Evolutionary conservation across 23 tunicate genomes (phyloP).

Genomic region (Corella eumyota): DNA sequence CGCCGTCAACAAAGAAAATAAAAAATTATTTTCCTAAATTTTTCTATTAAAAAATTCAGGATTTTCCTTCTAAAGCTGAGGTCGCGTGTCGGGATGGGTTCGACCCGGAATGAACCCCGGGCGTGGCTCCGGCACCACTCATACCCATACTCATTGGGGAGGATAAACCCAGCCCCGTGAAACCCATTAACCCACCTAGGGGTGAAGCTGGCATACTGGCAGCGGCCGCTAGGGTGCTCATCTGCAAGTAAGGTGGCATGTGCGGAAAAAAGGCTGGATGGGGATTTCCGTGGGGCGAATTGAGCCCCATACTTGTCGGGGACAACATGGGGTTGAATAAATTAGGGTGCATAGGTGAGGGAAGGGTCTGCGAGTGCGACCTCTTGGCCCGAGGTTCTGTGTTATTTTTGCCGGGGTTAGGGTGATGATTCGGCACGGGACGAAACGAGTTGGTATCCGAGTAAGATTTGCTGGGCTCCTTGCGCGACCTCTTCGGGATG

Average conservation of each 20-base stretch:
- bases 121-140: constrained; percentile 1
- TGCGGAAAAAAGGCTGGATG: constrained; percentile 10
- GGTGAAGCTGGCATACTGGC: constrained; percentile 24
- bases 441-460: not conserved
- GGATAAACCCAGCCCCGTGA: constrained; percentile 23
- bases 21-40: no score
- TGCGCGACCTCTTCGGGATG: no score
- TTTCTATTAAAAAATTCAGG: no score
- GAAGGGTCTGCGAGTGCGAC: not conserved
- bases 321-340: constrained; percentile 33
- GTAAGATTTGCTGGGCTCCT: not conserved
- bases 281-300: constrained; percentile 18
- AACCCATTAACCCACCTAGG: constrained; percentile 37
- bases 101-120: constrained; percentile 12
- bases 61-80: constrained; percentile 58
- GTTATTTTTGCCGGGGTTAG: not conserved
- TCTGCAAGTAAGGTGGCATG: constrained; percentile 12
- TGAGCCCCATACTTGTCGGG: constrained; percentile 14
- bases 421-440: not conserved
- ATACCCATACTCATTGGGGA: constrained; percentile 28
- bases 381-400: no score
- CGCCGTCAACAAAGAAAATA: no score
- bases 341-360: not conserved
- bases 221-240: constrained; percentile 25
- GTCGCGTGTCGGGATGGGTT: constrained; percentile 15